Evolutionary conservation across 2,888 invertebrate genomes (phyloP).

Genomic region (Lysandra bellargus): DNA sequence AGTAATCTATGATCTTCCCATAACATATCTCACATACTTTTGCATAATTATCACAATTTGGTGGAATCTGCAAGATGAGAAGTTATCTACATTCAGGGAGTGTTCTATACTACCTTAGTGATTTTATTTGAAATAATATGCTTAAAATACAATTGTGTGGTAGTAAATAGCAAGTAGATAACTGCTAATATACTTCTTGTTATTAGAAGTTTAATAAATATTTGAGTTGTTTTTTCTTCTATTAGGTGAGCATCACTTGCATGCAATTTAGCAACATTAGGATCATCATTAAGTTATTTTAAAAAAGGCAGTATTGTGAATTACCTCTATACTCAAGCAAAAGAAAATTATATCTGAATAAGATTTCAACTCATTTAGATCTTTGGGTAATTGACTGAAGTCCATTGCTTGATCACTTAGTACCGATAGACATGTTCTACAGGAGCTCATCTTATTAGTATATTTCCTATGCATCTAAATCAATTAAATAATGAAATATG

Average conservation of each 20-base stretch:
- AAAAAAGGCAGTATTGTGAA: neutral
- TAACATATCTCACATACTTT: conserved; percentile 63
- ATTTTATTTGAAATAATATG: neutral
- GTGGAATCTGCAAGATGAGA: conserved; percentile 49
- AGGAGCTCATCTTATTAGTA: conserved; percentile 41
- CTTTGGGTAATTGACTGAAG: conserved; percentile 47
- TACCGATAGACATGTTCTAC: conserved; percentile 57
- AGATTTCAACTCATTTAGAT: conserved; percentile 44
- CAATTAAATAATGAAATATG: conserved; percentile 27
- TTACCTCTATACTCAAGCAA: conserved; percentile 63
- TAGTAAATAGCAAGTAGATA: neutral
- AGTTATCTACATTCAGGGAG: neutral
- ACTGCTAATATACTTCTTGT: neutral
- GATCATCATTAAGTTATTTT: neutral
- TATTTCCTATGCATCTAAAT: neutral
- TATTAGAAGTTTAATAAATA: neutral
- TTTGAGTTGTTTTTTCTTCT: neutral
- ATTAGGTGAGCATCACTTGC: neutral
- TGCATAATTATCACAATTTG: conserved; percentile 51
- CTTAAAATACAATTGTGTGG: neutral
- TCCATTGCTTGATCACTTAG: conserved; percentile 54
- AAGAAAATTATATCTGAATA: conserved; percentile 55
- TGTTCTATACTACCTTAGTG: neutral
- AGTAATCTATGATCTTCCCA: conserved; percentile 55
- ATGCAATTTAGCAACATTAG: neutral